A percentile compares a stretch with the other conserved stretches of the same genome.
Conservation (phyloP, 2,113 vertebrate species). For the Seriola quinqueradiata region DNA sequence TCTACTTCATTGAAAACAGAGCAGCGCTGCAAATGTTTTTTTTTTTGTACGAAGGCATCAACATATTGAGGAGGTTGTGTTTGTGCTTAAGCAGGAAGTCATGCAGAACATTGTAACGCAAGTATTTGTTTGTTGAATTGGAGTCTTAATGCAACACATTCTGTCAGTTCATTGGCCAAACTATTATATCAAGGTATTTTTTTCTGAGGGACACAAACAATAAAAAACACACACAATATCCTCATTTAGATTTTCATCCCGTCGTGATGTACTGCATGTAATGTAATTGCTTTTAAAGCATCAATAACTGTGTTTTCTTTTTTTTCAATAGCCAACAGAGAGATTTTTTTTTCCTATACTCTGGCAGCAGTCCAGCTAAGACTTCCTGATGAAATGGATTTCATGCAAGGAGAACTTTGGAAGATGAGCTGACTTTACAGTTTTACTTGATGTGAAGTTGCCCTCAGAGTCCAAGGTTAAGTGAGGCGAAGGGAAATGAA, state of each 20-base stretch:
- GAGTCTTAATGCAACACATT: not conserved
- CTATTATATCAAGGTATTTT: not conserved
- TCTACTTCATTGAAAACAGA: constrained; percentile 26
- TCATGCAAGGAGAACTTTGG: constrained; percentile 58
- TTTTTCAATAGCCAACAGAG: constrained; percentile 31
- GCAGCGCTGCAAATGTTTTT: not conserved
- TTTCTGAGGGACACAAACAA: not conserved
- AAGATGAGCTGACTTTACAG: constrained; percentile 68
- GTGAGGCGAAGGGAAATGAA: constrained; percentile 41
- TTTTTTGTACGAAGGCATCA: not conserved
- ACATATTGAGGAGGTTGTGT: not conserved
- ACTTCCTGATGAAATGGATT: constrained; percentile 71
- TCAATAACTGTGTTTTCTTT: constrained; percentile 19
- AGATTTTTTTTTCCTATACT: constrained; percentile 36
- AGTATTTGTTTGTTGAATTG: constrained; percentile 15
- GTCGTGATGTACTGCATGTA: not conserved
- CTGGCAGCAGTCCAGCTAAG: constrained; percentile 44
- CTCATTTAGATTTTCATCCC: not conserved
- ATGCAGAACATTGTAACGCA: constrained; percentile 11
- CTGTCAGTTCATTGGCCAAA: not conserved
- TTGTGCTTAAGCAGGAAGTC: not conserved
- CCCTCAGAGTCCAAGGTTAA: constrained; percentile 59
- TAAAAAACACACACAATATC: not conserved
- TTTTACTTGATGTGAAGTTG: constrained; percentile 50
- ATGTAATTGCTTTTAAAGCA: constrained; percentile 31